phyloP scores from a whole-genome alignment of 2,797 vertebrate genomes.

The Decapterus maruadsi region DNA sequence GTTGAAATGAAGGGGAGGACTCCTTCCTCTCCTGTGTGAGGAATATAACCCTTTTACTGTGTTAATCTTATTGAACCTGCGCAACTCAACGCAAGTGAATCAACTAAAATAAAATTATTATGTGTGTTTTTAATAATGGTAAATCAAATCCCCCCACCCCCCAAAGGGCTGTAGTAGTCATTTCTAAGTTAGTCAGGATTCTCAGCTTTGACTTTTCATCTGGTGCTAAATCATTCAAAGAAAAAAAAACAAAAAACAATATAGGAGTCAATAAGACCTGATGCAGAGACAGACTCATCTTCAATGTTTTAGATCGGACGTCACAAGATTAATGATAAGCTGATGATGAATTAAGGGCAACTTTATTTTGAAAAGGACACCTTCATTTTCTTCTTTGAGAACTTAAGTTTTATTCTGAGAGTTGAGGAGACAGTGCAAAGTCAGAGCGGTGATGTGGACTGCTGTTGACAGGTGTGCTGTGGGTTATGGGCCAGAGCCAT shows the following conservation, averaged over 20 bases:
- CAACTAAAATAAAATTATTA: no score
- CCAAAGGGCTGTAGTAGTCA: no score
- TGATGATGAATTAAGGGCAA: neutral
- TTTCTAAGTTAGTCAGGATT: no score
- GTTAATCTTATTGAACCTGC: no score
- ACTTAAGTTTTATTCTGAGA: slow-evolving; percentile 54
- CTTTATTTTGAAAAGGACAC: neutral
- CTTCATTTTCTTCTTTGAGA: neutral
- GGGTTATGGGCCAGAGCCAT: slow-evolving; percentile 64
- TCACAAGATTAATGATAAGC: neutral
- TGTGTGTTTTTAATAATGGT: no score
- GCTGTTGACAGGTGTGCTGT: slow-evolving; percentile 61
- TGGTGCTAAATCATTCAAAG: neutral
- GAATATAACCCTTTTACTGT: no score
- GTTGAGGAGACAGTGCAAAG: slow-evolving; percentile 62
- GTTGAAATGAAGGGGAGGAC: no score
- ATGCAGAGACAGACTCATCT: neutral
- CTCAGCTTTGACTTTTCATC: neutral
- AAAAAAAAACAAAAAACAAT: slow-evolving; percentile 4
- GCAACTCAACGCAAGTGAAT: no score
- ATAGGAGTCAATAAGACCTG: neutral
- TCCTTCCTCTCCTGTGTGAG: no score
- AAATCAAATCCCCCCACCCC: no score
- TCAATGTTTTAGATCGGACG: neutral
- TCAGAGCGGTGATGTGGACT: slow-evolving; percentile 56